Base-by-base conservation (phyloP, 1,140 invertebrate genomes). In the Euglossa dilemma region DNA sequence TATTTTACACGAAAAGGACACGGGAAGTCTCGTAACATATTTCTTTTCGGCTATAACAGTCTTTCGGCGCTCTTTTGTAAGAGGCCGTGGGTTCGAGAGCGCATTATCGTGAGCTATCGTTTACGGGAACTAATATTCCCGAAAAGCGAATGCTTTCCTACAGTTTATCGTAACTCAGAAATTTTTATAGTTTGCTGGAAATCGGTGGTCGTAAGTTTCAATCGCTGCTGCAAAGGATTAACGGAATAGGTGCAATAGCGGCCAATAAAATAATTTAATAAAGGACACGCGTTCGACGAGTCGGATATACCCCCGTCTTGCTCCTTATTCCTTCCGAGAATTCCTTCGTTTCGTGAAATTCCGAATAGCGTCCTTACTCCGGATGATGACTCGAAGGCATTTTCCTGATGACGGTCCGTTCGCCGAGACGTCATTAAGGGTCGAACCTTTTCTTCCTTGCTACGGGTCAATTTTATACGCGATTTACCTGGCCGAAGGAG, bases 121-220 rank as follows among this genome's bases (percentile, higher is more conserved):
- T 47, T 64, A 63, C 50, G 72, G 61, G 52, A 85, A 77, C 67
- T 56, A 73, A 84, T 74, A 84, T 80, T 69, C 59, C 43, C 70
- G 47, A 72, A 73, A 72, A 70, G 63, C 25, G 47, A 79, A 54
- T 56, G 69, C 61, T 82, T 73, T 67, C 67, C 57, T 59, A 83
- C 67, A 25, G 61, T 83, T 73, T 64, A 85, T 66, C 83, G 74
- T 85, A 88, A 87, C 80, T 90, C 86, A 89, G 25, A 47, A 63
- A 74, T n/a, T 85, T 88, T 89, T 85, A 90, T 90, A 87, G 89
- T 87, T 85, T 86, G 72, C 75, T 80, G 84, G 85, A 85, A 89
- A 85, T 87, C 56, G 71, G 18, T 36, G 61, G 28, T 63, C 66
- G 63, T 45, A 43, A 54, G n/a, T 69, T 43, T 14, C 9, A 4